Conservation (phyloP, 2,113 vertebrate species). For the Craseonycteris thonglongyai region DNA sequence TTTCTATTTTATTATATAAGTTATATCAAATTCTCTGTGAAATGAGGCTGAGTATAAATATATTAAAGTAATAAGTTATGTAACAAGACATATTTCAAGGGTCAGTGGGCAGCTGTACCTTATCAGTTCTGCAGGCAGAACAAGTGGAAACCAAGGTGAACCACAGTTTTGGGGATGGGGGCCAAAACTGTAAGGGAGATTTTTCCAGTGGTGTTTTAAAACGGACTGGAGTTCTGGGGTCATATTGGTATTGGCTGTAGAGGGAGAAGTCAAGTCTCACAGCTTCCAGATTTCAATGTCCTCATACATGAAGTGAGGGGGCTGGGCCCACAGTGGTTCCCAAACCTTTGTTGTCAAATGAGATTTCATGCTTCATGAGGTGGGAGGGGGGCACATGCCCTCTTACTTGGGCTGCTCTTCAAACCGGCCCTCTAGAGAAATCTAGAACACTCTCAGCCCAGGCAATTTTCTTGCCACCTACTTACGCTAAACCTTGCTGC, state of each 20-base stretch:
- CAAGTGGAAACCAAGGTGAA: background rate
- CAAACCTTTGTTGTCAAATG: background rate
- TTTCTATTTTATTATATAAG: conserved; percentile 16
- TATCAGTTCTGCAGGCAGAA: background rate
- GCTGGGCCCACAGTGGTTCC: background rate
- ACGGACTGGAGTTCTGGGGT: background rate
- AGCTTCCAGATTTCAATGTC: background rate
- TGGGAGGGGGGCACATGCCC: background rate
- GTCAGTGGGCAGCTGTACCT: background rate
- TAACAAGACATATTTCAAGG: background rate
- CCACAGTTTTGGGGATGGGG: background rate
- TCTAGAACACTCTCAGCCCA: background rate
- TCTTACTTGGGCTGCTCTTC: background rate
- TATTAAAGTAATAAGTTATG: background rate
- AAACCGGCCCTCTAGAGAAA: background rate
- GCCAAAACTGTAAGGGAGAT: background rate
- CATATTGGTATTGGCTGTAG: background rate
- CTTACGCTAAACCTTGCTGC: background rate
- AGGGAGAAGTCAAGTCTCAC: background rate
- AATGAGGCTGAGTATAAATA: background rate
- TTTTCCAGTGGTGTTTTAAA: background rate
- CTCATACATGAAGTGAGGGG: background rate
- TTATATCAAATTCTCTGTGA: background rate
- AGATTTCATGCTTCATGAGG: background rate
- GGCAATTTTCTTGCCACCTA: background rate